A percentile compares a stretch with the other conserved stretches of the same genome.
These are phyloP conservation scores for Terebella lapidaria DNA, from an alignment of 2,888 invertebrate species.

Conservation along the genomic window DNA sequence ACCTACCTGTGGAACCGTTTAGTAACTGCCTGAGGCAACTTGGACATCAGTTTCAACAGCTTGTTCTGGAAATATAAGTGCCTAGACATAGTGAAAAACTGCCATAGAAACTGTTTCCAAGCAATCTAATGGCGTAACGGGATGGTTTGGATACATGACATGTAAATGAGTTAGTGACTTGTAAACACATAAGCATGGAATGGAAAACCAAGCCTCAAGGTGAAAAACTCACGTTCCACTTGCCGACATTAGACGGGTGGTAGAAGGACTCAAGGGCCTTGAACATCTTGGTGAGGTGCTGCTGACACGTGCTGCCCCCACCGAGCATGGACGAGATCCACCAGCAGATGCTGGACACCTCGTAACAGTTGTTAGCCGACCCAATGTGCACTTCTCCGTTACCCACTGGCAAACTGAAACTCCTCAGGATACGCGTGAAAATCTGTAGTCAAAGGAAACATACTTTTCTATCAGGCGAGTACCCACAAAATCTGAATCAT, in stretches of 20 bases:
- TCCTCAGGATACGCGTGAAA: constrained; percentile 62
- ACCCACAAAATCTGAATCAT: too few species aligned
- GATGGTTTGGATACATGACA: too few species aligned
- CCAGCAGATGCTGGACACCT: constrained; percentile 57
- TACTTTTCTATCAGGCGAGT: neutral
- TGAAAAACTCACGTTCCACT: constrained; percentile 63
- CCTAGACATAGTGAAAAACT: neutral
- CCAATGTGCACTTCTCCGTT: constrained; percentile 48
- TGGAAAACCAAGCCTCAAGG: too few species aligned
- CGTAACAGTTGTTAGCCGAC: constrained; percentile 51
- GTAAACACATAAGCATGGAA: too few species aligned
- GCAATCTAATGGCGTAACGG: too few species aligned
- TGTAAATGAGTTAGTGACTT: too few species aligned
- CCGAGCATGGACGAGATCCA: constrained; percentile 63
- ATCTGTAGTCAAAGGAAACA: constrained; percentile 37
- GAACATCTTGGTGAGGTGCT: constrained; percentile 73
- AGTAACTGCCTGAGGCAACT: constrained; percentile 38
- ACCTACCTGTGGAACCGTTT: constrained; percentile 41
- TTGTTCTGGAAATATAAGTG: constrained; percentile 14
- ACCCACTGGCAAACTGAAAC: constrained; percentile 73
- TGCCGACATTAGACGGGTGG: constrained; percentile 81
- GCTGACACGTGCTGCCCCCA: constrained; percentile 66
- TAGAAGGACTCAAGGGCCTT: constrained; percentile 79
- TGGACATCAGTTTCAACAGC: constrained; percentile 37
- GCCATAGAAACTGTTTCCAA: too few species aligned